Conservation (phyloP, 2,888 invertebrate species). For the Lasioglossum figueresi region DNA sequence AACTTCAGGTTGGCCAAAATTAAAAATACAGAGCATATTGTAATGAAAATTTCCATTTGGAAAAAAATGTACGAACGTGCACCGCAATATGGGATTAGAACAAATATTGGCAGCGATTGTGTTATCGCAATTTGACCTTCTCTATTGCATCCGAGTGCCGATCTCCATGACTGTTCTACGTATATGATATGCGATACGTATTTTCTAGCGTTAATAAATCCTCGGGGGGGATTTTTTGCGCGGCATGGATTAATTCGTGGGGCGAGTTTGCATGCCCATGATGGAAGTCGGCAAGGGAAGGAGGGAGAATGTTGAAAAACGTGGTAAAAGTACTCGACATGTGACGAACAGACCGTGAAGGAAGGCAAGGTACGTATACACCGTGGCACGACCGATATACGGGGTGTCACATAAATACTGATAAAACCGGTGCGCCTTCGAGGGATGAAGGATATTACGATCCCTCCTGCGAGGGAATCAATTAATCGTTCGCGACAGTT, state of each 20-base stretch:
- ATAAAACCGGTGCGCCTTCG: constrained; percentile 41
- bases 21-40: background rate
- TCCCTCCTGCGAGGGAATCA: constrained; percentile 39
- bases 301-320: constrained; percentile 66
- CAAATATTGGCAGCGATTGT: background rate
- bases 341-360: constrained; percentile 81
- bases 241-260: constrained; percentile 61
- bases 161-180: background rate
- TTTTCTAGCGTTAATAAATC: constrained; percentile 55
- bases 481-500: constrained; percentile 54
- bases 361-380: constrained; percentile 72
- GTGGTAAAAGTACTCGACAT: constrained; percentile 78
- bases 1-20: background rate
- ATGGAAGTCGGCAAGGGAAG: constrained; percentile 50
- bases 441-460: constrained; percentile 41
- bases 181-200: background rate
- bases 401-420: constrained; percentile 75
- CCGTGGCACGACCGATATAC: constrained; percentile 64
- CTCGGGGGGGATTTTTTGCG: constrained; percentile 49
- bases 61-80: background rate
- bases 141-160: background rate
- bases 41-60: background rate
- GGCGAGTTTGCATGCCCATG: constrained; percentile 54
- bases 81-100: background rate
- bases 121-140: constrained; percentile 4